Evolutionary conservation across 2,888 invertebrate species (phyloP).

Genomic region (Rosalia funebris): DNA sequence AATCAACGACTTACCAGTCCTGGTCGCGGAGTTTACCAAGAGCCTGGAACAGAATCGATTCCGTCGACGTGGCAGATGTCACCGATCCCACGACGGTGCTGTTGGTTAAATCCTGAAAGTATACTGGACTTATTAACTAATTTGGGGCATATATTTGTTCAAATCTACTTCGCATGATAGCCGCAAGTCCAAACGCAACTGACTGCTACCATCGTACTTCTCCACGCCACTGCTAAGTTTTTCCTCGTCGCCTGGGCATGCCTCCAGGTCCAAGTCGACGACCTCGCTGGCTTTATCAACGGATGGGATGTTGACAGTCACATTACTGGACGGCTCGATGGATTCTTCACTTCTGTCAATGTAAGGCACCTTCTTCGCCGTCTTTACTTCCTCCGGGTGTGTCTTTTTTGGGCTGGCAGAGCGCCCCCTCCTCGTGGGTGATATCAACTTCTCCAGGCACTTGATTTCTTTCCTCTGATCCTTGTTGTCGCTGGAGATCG

Average conservation of each 20-base stretch:
- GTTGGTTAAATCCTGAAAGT: conserved; percentile 33
- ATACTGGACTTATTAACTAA: not conserved
- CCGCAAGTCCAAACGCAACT: conserved; percentile 2
- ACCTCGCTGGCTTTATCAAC: too few species aligned
- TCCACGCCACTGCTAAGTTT: not conserved
- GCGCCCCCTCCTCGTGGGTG: conserved; percentile 53
- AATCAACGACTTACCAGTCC: conserved; percentile 51
- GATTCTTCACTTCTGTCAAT: conserved; percentile 47
- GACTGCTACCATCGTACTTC: not conserved
- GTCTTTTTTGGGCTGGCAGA: conserved; percentile 52
- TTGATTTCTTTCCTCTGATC: conserved; percentile 53
- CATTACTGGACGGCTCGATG: conserved; percentile 6
- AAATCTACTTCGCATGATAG: conserved; percentile 9
- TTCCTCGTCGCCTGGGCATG: too few species aligned
- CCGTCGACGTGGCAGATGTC: conserved; percentile 36
- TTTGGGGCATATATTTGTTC: not conserved
- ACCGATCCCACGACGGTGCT: conserved; percentile 31
- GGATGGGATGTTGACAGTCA: conserved; percentile 16
- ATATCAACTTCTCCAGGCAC: conserved; percentile 49
- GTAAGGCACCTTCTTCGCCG: conserved; percentile 46
- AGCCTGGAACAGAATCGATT: conserved; percentile 43
- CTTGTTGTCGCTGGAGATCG: conserved; percentile 58
- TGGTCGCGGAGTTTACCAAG: conserved; percentile 50
- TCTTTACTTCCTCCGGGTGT: conserved; percentile 15
- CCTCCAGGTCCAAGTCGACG: too few species aligned